These are phyloP conservation scores for Sorex araneus DNA, from an alignment of 2,113 vertebrate species.

Conservation along the genomic window DNA sequence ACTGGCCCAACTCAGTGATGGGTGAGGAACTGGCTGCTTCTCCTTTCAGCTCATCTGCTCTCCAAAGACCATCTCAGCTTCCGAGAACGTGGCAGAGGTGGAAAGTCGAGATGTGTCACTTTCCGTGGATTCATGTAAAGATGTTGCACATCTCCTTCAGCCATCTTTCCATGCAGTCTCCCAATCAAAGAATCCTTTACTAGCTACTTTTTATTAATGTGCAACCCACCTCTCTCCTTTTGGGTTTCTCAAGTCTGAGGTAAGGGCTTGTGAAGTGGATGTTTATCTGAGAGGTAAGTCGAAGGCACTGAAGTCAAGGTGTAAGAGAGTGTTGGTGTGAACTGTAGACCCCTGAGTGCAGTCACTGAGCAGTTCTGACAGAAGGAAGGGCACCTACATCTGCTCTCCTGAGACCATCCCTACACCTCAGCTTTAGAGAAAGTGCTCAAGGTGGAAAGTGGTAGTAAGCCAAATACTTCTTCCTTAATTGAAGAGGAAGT, in stretches of 20 bases:
- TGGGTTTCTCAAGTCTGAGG: neutral
- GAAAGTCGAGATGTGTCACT: no score
- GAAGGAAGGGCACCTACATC: neutral
- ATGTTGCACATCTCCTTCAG: neutral
- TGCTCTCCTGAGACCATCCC: no score
- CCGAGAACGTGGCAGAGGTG: no score
- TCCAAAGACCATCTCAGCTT: no score
- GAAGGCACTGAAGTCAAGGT: neutral
- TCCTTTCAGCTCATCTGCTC: no score
- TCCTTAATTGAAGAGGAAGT: neutral
- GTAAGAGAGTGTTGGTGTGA: neutral
- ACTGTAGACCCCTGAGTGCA: neutral
- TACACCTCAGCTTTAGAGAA: neutral
- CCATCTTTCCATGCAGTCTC: neutral
- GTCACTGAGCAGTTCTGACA: neutral
- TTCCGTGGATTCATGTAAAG: no score
- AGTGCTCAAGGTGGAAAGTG: neutral
- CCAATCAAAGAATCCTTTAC: neutral
- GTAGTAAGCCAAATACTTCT: neutral
- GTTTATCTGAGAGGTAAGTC: neutral
- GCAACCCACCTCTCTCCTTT: neutral
- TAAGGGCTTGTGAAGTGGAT: neutral
- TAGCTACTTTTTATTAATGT: neutral
- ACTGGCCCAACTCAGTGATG: neutral
- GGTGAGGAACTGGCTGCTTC: no score